Evolutionary conservation across 53 echinoderm and acorn worm species (phyloP), one percentile per base, ranked within the genome.

Genomic region (Henricia sp.): DNA sequence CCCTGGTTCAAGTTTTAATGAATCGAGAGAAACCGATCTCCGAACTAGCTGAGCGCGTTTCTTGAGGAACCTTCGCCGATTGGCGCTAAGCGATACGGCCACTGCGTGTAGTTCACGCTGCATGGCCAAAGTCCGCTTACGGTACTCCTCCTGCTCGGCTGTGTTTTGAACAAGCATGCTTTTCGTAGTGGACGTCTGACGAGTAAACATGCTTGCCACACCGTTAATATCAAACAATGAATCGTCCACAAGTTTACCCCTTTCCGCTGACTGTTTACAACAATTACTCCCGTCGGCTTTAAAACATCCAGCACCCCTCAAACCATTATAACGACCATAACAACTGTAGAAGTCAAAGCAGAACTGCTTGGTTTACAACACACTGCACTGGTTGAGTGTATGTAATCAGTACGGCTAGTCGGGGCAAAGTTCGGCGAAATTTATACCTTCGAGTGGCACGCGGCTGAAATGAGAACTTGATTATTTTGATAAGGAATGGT

Each of bases 101-200:
- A 58, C 63, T 3, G 89, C 83, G n/a, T 75, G 74, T 6, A 83
- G 55, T 38, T 89, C 89, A 6, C 84, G 83, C 70, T 89, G 89
- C 8, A 89, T 89, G 1, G 84, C 83, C 20, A 65, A 39, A 40
- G 89, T 55, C 6, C 74, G 74, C 24, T 83, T 83, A 39, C 68
- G 83, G 33, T 83, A 89, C 71, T 74, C 30, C 51, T 83, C 89
- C 32, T 74, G 67, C 41, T 89, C 89, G 32, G 52, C 66, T 13
- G 83, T 51, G 53, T 89, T 89, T 46, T 84, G 72, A 28, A 73
- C 66, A 6, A 89, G 69, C 36, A 85, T 5, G 4, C 65, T 65
- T 51, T 57, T 72, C 12, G 50, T 25, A 4, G 27, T 70, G 76
- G 59, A 57, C 14, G 26, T 58, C 13, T 56, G 58, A 20, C 59